A percentile compares a stretch with the other conserved stretches of the same genome.
Evolutionary conservation across 2,113 vertebrate genomes (phyloP).

Genomic region (Hippocampus comes): DNA sequence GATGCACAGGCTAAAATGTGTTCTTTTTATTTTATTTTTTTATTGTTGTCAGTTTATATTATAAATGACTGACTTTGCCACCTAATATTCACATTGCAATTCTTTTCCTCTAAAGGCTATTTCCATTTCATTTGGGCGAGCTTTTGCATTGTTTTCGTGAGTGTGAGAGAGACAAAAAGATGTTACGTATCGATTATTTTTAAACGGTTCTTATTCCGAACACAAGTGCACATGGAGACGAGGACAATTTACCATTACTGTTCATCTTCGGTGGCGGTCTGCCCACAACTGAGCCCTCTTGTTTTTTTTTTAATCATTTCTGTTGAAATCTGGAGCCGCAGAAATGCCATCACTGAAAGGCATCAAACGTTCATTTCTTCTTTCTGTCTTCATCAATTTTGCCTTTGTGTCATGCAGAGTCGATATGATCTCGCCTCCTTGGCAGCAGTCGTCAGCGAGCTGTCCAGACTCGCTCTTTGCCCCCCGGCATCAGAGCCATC

Average conservation of each 20-base stretch:
- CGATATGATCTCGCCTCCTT: slow-evolving; percentile 20
- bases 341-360: neutral
- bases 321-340: neutral
- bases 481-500: slow-evolving; percentile 57
- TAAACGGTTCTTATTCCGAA: neutral
- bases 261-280: neutral
- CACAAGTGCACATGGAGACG: neutral
- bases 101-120: neutral
- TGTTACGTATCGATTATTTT: neutral
- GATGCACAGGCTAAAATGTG: too few species aligned
- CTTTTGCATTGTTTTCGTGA: neutral
- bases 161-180: too few species aligned
- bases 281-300: neutral
- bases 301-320: neutral
- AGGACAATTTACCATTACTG: neutral
- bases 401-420: slow-evolving; percentile 9
- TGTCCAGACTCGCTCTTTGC: slow-evolving; percentile 59
- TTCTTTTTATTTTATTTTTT: too few species aligned
- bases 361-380: neutral
- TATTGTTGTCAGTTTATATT: too few species aligned
- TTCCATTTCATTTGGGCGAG: neutral
- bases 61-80: too few species aligned
- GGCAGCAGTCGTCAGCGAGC: slow-evolving; percentile 53
- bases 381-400: neutral
- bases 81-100: neutral